Base-by-base conservation (phyloP, 2,888 invertebrate genomes). In the Colletes collaris region DNA sequence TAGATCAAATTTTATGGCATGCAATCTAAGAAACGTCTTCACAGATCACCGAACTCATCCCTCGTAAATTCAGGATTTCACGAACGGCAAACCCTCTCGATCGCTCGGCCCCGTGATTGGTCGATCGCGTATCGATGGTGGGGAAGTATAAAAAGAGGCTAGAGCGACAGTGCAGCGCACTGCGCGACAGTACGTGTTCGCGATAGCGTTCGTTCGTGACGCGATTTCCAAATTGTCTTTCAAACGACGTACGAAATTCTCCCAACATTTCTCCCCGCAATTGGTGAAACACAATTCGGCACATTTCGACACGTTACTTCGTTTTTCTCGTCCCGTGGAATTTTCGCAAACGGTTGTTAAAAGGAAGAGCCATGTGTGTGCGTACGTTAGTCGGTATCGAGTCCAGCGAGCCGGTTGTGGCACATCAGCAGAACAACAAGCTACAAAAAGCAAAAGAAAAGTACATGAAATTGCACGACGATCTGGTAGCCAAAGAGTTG, bases 401-500 rank as follows among this genome's bases (percentile, higher is more conserved):
- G 37, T 68, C 64, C 19, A 69, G 60, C 64, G 82, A 83, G 59
- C 67, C 66, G 71, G 75, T 76, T 44, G 70, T 55, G 65, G 66
- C 50, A 16, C 70, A 71, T 35, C 40, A 37, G 10, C 75, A 77
- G 40, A 81, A 69, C 60, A 89, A 86, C 60, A 89, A 86, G 70
- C 56, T 90, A 13, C 86, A 81, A 13, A 89, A 84, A 62, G 84
- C 87, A 10, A 92, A 91, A 74, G 90, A 91, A 40, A 91, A 90
- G 73, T 91, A 88, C 76, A 89, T 89, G 77, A 90, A 84, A 66
- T 71, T 90, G 2, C 89, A 91, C 84, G 89, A 91, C 11, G 88
- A 90, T 44, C 85, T 90, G 84, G 71, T 91, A 10, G 76, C 80
- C 8, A 81, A 79, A 0, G 89, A 91, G 56, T 37, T 79, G 55